A percentile compares a stretch with the other conserved stretches of the same genome.
Conservation (phyloP, 2,113 vertebrate species). For the Rhegmatorhina hoffmannsi region DNA sequence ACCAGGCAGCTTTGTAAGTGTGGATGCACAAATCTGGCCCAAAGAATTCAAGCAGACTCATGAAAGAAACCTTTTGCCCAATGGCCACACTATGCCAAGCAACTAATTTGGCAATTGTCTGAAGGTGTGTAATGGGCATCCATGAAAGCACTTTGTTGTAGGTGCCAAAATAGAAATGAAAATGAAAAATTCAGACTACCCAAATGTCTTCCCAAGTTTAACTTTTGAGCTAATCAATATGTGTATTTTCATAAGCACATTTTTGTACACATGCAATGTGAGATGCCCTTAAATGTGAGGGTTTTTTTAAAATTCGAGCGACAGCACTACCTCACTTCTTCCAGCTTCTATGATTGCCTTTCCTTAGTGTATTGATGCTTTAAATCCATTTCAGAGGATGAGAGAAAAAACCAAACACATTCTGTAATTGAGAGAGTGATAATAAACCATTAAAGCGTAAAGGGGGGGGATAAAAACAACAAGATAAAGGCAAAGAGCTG, state of each 20-base stretch:
- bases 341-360: conserved; percentile 2
- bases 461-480: background rate
- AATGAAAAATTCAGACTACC: background rate
- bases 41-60: background rate
- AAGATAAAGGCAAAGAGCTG: background rate
- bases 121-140: background rate
- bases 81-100: fast-evolving
- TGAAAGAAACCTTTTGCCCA: background rate
- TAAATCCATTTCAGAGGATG: background rate
- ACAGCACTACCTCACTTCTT: conserved; percentile 30
- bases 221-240: background rate
- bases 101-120: fast-evolving
- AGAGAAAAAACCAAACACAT: background rate
- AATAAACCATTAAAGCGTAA: background rate
- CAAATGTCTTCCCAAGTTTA: background rate
- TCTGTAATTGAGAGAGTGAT: background rate
- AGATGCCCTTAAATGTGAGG: background rate
- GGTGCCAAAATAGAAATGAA: background rate
- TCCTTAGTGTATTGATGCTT: background rate
- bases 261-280: background rate
- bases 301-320: background rate
- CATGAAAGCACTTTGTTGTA: background rate
- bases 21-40: background rate
- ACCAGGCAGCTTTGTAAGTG: background rate
- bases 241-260: background rate